Base-by-base conservation (phyloP, 1,140 invertebrate genomes). In the Polypedilum pembai region DNA sequence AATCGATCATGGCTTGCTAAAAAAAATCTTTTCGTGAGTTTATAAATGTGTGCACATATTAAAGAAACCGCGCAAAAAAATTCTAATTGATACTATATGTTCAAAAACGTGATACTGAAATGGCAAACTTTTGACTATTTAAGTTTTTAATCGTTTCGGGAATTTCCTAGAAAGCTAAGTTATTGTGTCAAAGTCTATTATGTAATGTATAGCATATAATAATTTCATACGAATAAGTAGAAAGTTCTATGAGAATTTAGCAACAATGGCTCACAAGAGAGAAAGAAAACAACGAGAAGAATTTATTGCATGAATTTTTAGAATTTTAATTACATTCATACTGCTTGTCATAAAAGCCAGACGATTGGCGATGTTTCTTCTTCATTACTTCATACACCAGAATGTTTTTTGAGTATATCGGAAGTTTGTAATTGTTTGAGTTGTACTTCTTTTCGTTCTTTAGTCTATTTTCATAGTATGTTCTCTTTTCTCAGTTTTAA, bases 261-360 rank as follows among this genome's bases (percentile, higher is more conserved):
- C 12, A 56, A 56, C 45, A 56, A 56, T 56, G 45, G 12, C 45
- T 4, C 12, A 15, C 12, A 12, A 8, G 15, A 15, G 15, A 56
- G n/a, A 56, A 12, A n/a, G 45, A 56, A 56, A 56, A n/a, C 12
- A 56, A 56, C 45, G n/a, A 56, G n/a, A 12, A 56, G 15, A 56
- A 56, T 56, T 56, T 56, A 56, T 56, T 56, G 45, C 45, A 56
- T 56, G 45, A 56, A 56, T 56, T 56, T 56, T 56, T 56, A 56
- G 45, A 56, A 56, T 56, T 56, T 56, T 56, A 56, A 56, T 56
- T 56, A 56, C 45, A 56, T n/a, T 15, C n/a, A 56, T 56, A 56
- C n/a, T 56, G n/a, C 45, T 56, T 56, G 45, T 56, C 45, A 56
- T 56, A 56, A 56, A 56, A 56, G 45, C 45, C 45, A 56, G 45